Percentiles rank a stretch among this genome's conserved stretches.
phyloP scores from a whole-genome alignment of 2,888 invertebrate species.

The Rugalucina vietnamica region DNA sequence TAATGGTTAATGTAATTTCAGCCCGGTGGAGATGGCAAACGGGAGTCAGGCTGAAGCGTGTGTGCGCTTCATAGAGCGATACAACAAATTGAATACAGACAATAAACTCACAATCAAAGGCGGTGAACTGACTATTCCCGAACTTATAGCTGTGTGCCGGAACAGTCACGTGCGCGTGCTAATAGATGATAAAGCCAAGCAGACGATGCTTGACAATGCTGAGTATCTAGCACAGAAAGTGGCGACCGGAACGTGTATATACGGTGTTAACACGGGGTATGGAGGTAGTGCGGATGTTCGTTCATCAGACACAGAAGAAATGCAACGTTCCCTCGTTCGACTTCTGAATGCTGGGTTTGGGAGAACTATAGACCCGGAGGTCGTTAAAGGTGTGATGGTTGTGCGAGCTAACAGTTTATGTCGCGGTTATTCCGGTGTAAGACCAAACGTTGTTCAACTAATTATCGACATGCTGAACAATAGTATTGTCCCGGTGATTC shows the following conservation, averaged over 20 bases:
- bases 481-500: constrained; percentile 66
- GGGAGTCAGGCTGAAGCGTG: too few relatives aligned
- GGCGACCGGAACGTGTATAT: constrained; percentile 23
- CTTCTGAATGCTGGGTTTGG: constrained; percentile 40
- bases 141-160: too few relatives aligned
- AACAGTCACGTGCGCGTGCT: not conserved
- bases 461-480: constrained; percentile 63
- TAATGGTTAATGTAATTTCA: too few relatives aligned
- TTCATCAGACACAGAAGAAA: constrained; percentile 5
- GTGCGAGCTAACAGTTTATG: constrained; percentile 26
- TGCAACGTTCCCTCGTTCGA: constrained; percentile 39
- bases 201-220: constrained; percentile 7
- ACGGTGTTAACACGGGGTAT: constrained; percentile 44
- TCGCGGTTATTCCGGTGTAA: constrained; percentile 58
- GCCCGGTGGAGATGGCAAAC: too few relatives aligned
- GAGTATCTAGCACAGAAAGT: constrained; percentile 20
- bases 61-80: too few relatives aligned
- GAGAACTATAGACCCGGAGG: constrained; percentile 11
- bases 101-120: too few relatives aligned
- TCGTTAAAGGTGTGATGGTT: constrained; percentile 22
- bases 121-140: too few relatives aligned
- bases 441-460: constrained; percentile 51
- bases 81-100: too few relatives aligned
- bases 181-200: not conserved
- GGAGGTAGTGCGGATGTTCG: constrained; percentile 44